Evolutionary conservation across 2,113 vertebrate genomes (phyloP).

Genomic region (Pelmatolapia mariae): DNA sequence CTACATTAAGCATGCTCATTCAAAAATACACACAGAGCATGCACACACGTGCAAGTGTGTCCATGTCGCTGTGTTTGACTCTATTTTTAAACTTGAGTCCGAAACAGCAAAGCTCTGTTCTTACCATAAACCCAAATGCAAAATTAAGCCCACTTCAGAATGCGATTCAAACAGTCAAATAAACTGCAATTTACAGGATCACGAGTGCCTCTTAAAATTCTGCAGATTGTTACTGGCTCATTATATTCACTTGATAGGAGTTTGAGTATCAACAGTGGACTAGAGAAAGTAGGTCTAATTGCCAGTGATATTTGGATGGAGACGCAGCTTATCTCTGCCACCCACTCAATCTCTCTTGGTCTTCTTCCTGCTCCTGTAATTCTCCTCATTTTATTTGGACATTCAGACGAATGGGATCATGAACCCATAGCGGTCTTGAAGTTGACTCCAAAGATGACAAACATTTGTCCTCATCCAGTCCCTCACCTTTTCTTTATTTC

Average conservation of each 20-base stretch:
- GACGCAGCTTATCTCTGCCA: conserved; percentile 32
- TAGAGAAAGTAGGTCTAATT: conserved; percentile 31
- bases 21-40: conserved; percentile 13
- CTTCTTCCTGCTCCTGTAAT: background rate
- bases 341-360: conserved; percentile 31
- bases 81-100: conserved; percentile 29
- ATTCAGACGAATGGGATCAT: conserved; percentile 15
- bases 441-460: conserved; percentile 22
- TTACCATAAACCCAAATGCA: background rate
- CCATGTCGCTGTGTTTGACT: background rate
- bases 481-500: background rate
- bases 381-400: conserved; percentile 13
- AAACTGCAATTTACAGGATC: background rate
- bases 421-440: background rate
- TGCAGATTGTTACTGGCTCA: conserved; percentile 18
- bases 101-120: background rate
- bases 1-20: background rate
- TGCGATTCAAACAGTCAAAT: background rate
- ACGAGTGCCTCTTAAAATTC: conserved; percentile 6
- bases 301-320: conserved; percentile 37
- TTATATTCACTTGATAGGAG: conserved; percentile 41
- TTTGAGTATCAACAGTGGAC: conserved; percentile 24
- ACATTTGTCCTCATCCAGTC: background rate
- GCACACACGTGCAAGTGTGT: background rate
- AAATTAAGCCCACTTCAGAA: background rate